Evolutionary conservation across 2,888 invertebrate species (phyloP), one percentile per base, ranked within the genome.

Genomic region (Parthenolecanium corni): DNA sequence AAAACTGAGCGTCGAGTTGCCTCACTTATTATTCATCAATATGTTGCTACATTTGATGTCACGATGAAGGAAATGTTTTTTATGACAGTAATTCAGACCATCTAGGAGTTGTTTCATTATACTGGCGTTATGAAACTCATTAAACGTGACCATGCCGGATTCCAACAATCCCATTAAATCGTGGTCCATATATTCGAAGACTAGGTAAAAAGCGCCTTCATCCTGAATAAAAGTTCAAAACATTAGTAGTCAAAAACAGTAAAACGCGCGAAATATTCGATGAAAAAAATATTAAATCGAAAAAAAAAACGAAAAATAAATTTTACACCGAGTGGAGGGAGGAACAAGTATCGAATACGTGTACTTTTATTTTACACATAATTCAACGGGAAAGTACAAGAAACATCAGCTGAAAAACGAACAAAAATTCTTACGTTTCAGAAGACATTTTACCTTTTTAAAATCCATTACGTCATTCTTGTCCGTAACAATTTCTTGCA

Each of bases 1-100:
- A n/a, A n/a, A 44, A 47, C 11, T 14, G 14, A 23, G 6, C 31
- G 11, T 46, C 57, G 21, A 47, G 16, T 14, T 16, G 67, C 72
- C 80, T 74, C 77, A 95, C 96, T 83, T 92, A 76, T 98, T 98
- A 74, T 98, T 98, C 86, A 99, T 92, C 64, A 99, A 78, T 72
- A 99, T 98, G 74, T 99, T 99, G 70, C 96, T 97, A 76, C 98
- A 98, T 75, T 99, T 99, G 70, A 99, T 98, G 73, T 99, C 98
- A 65, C 98, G 80, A 74, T 99, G 98, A 18, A 99, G 80, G 73
- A 99, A 98, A 77, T 97, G 95, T 76, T 94, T 94, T 72, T 87
- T 84, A 74, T 99, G 98, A 74, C 97, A 98, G 77, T 97, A 98
- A 70, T 91, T 91, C 18, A 99, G 80, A 1, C 97, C 98, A 73